phyloP scores from a whole-genome alignment of 2,113 vertebrate species.

The Danionella cerebrum region DNA sequence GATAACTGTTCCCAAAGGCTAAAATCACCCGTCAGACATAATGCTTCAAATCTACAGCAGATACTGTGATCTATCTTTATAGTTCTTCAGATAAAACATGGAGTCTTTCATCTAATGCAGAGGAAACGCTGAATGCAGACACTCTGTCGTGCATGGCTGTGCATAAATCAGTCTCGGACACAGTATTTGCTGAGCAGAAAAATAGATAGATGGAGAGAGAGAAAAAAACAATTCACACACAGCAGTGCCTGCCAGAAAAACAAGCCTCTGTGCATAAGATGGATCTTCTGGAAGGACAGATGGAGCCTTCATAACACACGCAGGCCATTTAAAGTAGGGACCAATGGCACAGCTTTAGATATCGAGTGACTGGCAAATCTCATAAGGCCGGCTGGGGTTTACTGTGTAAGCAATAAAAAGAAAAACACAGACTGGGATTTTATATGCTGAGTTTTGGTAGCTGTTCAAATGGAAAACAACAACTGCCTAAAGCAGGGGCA shows the following conservation, averaged over 20 bases:
- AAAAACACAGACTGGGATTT: background rate
- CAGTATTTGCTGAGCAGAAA: constrained; percentile 17
- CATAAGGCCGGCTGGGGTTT: background rate
- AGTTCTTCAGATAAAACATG: too few relatives aligned
- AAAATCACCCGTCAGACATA: too few relatives aligned
- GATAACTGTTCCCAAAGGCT: too few relatives aligned
- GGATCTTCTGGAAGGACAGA: constrained; percentile 19
- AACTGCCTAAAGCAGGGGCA: background rate
- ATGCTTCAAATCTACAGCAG: too few relatives aligned
- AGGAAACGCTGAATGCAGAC: too few relatives aligned
- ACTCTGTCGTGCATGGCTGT: too few relatives aligned
- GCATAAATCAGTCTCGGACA: constrained; percentile 25
- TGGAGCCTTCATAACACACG: constrained; percentile 2
- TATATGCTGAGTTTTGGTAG: background rate
- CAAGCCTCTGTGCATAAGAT: constrained; percentile 7
- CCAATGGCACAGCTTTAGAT: background rate
- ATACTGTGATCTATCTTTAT: too few relatives aligned
- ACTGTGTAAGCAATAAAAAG: background rate
- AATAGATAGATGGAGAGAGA: constrained; percentile 7
- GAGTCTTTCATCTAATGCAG: too few relatives aligned
- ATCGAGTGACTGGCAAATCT: background rate
- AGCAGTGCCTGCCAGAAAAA: constrained; percentile 13
- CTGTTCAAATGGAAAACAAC: too few relatives aligned
- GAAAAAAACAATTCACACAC: background rate
- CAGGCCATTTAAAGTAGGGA: background rate